Base-by-base conservation (phyloP, 2,797 vertebrate genomes). In the Phalanger gymnotis region DNA sequence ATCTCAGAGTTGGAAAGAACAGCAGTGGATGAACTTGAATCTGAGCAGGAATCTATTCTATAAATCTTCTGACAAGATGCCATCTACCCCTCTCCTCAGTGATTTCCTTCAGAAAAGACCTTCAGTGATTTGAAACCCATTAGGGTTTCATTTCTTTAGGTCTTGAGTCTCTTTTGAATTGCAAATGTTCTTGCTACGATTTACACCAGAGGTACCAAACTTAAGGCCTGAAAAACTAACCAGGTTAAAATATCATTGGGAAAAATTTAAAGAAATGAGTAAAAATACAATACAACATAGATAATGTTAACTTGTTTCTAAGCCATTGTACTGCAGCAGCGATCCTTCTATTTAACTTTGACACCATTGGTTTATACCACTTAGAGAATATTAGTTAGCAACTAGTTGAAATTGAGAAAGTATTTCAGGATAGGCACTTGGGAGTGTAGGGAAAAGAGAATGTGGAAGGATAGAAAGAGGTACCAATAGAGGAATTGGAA, bases 111-210 rank as follows among this genome's bases (percentile, higher is more conserved):
- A 87, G 22, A 87, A 40, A 22, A 87, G 40, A 87, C 40, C 22
- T 87, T 87, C 25, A 47, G 40, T 87, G 40, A 47, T 47, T 87
- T 87, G 22, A 87, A 87, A 87, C 6, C 66, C 90, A 51, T 40
- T 25, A 34, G 66, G 56, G 91, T 51, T 91, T 95, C 81, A 54
- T 66, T 95, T 92, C 66, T 93, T 96, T 91, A 90, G 40, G 93
- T 90, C 53, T 28, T 12, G 47, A 91, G 90, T 87, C 40, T 19
- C 7, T 87, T 81, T 87, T 47, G 22, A 47, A 87, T 87, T 87
- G 9, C 22, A 87, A 87, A 47, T 87, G 6, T 87, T 87, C 73
- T 47, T 87, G 22, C 22, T 22, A 47, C 27, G 22, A 9, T 87
- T 87, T 47, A 47, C 10, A 47, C 40, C 22, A 47, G 40, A 87